Base-by-base conservation (phyloP, 2,888 invertebrate genomes). In the Hirtodrosophila histrioides region DNA sequence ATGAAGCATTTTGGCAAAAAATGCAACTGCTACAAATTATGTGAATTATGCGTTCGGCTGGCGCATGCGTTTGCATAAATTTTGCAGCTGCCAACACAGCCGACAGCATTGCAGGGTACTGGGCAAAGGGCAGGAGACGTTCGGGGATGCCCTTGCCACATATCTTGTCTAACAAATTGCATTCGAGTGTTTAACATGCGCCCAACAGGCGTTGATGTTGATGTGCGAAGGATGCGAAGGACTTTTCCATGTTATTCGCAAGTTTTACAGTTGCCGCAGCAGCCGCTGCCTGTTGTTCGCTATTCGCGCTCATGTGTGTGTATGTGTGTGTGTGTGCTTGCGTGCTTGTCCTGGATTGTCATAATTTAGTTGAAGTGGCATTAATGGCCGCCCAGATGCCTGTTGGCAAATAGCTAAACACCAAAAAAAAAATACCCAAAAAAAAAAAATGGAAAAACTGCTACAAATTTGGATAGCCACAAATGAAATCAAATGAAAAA, bases 151-250 rank as follows among this genome's bases (percentile, higher is more conserved):
- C 64, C 61, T 75, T 84, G 81, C 86, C 79, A 81, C 79, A 84
- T 81, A 74, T 86, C 86, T 82, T 85, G 86, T 86, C 84, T 86
- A 78, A 83, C 87, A 87, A 88, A 87, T 87, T 88, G 84, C 88
- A 87, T 86, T 88, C 82, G 80, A 86, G 78, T 87, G 88, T 86
- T 84, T 84, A 86, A 86, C 88, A 88, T 81, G 77, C 76, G 77
- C 75, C 86, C 84, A 85, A 74, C 85, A 84, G 86, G 73, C 86
- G 84, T 74, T 83, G 83, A 77, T 84, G 84, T 80, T 84, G 84
- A 85, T 84, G 75, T 70, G 75, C 71, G 46, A 81, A 84, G 81
- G 76, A 81, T 78, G 75, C 71, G 78, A 86, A 86, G 86, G 86
- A 85, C 84, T 86, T 86, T 85, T 81, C 78, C 86, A 85, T 85